A percentile compares a stretch with the other conserved stretches of the same genome.
These are phyloP conservation scores for Drosophila tristis DNA, from an alignment of 1,140 invertebrate species.

Conservation along the genomic window DNA sequence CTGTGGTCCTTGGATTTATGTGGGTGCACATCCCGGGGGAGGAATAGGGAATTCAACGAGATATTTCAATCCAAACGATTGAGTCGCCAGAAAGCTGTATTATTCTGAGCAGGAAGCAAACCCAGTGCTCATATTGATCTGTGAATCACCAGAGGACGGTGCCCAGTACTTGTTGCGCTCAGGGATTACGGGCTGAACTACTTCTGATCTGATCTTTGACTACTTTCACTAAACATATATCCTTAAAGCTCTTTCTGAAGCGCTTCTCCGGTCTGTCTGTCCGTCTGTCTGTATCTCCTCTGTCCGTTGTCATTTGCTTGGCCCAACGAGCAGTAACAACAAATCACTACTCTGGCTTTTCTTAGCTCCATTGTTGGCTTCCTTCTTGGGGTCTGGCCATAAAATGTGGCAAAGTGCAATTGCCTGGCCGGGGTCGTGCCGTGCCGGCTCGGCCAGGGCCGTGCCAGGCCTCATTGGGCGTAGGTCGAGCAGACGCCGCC, in stretches of 20 bases:
- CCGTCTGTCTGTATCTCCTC: background rate
- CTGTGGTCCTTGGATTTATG: conserved; percentile 53
- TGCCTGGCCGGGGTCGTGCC: conserved; percentile 37
- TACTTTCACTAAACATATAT: background rate
- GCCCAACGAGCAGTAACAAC: conserved; percentile 33
- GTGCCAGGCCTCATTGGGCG: background rate
- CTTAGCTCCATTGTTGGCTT: conserved; percentile 24
- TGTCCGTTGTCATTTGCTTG: background rate
- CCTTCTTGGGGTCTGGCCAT: conserved; percentile 33
- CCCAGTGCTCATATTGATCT: no score
- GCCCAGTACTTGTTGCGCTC: no score
- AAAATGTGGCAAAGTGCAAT: conserved; percentile 82
- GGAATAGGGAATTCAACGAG: conserved; percentile 1
- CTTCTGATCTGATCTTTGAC: background rate
- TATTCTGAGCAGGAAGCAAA: no score
- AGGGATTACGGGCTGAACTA: no score
- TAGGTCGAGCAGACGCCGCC: conserved; percentile 33
- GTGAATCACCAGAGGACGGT: no score
- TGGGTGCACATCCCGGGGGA: conserved; percentile 1
- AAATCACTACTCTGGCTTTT: conserved; percentile 38
- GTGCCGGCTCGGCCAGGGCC: no score
- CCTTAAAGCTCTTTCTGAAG: conserved; percentile 18
- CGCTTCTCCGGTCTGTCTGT: background rate
- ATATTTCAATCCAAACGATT: conserved; percentile 21
- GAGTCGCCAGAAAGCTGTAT: conserved; percentile 1